A percentile compares a stretch with the other conserved stretches of the same genome.
These are phyloP conservation scores for Candidula unifasciata DNA, from an alignment of 2,888 invertebrate species.

Conservation along the genomic window DNA sequence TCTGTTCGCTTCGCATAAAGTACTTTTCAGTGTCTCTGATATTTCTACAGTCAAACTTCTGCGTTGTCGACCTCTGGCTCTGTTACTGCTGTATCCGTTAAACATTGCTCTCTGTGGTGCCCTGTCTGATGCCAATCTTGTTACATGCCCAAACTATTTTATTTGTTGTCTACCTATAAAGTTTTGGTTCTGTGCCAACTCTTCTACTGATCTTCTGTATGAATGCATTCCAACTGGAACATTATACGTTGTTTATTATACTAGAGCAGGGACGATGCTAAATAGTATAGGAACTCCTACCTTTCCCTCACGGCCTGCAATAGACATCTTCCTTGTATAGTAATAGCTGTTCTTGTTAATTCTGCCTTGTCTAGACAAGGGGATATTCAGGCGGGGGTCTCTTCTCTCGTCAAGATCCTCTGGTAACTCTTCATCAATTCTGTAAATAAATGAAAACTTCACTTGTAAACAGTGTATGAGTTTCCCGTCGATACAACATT, in stretches of 20 bases:
- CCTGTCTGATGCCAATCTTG: no score
- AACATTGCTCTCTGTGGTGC: no score
- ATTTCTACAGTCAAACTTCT: no score
- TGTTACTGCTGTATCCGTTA: no score
- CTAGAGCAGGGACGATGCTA: not conserved
- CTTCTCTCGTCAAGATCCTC: conserved; percentile 52
- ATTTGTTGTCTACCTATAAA: no score
- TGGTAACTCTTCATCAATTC: conserved; percentile 35
- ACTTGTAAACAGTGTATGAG: not conserved
- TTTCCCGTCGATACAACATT: not conserved
- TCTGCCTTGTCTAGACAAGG: conserved; percentile 55
- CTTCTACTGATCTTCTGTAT: no score
- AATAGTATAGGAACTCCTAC: conserved; percentile 47
- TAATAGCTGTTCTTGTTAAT: conserved; percentile 30
- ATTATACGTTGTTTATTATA: not conserved
- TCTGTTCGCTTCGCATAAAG: no score
- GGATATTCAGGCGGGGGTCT: conserved; percentile 55
- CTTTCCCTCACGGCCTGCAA: conserved; percentile 55
- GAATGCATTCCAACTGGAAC: no score
- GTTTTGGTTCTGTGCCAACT: no score
- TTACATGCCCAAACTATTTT: no score
- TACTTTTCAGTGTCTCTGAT: no score
- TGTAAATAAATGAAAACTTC: conserved; percentile 12
- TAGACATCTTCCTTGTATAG: conserved; percentile 41
- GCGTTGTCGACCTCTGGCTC: no score